phyloP scores from a whole-genome alignment of 1,140 invertebrate genomes.

The Apis florea region DNA sequence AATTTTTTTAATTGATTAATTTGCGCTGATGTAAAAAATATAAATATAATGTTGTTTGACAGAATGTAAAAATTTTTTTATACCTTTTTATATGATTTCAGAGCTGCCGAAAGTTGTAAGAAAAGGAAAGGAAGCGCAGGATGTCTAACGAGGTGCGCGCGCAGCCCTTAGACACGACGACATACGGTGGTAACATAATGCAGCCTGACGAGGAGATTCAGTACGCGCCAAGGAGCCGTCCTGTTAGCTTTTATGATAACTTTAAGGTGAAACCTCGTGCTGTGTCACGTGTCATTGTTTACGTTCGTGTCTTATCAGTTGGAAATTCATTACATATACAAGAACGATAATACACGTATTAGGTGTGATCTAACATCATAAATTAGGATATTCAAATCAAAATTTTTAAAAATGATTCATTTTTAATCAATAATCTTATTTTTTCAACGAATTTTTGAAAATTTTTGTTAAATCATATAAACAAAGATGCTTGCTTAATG shows the following conservation, averaged over 20 bases:
- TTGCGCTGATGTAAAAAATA: background rate
- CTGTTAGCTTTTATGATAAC: conserved; percentile 79
- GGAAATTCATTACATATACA: too few relatives aligned
- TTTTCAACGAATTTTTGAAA: too few relatives aligned
- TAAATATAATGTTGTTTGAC: background rate
- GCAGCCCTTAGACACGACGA: conserved; percentile 52
- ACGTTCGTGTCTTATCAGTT: background rate
- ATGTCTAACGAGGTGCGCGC: conserved; percentile 63
- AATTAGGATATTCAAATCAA: background rate
- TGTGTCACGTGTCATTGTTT: conserved; percentile 50
- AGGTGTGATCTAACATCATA: background rate
- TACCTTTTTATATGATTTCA: background rate
- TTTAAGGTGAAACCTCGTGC: conserved; percentile 67
- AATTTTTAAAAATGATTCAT: background rate
- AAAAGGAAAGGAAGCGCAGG: conserved; percentile 55
- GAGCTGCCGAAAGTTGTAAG: conserved; percentile 48
- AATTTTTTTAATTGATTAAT: background rate
- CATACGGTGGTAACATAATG: conserved; percentile 47
- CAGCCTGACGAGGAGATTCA: conserved; percentile 74
- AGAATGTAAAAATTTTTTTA: background rate
- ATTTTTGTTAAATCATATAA: too few relatives aligned
- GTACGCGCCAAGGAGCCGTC: conserved; percentile 74
- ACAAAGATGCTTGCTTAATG: too few relatives aligned
- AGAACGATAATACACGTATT: background rate
- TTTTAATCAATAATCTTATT: too few relatives aligned